Evolutionary conservation across 2,797 vertebrate genomes (phyloP).

Genomic region (Emys orbicularis): DNA sequence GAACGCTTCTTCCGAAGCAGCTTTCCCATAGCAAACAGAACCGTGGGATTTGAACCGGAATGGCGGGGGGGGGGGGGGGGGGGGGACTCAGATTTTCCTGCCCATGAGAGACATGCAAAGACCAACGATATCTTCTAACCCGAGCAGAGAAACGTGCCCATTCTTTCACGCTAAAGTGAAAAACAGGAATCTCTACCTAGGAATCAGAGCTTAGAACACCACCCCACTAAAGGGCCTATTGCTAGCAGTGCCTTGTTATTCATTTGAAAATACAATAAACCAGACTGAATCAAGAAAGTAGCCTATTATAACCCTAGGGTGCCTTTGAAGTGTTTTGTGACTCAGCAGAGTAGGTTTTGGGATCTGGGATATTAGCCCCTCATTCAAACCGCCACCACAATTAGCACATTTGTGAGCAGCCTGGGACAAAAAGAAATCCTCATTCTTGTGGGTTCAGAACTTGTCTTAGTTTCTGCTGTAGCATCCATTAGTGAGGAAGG

Average conservation of each 20-base stretch:
- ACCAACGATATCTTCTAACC: neutral
- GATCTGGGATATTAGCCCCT: slow-evolving; percentile 17
- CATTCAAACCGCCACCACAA: slow-evolving; percentile 51
- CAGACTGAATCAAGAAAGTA: slow-evolving; percentile 62
- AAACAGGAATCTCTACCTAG: slow-evolving; percentile 11
- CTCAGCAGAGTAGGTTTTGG: slow-evolving; percentile 23
- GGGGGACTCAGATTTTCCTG: neutral
- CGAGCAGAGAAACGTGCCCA: slow-evolving; percentile 10
- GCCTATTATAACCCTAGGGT: slow-evolving; percentile 35
- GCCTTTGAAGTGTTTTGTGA: slow-evolving; percentile 58
- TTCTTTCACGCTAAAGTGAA: slow-evolving; percentile 42
- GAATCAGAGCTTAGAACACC: slow-evolving; percentile 17
- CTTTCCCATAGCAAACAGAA: neutral
- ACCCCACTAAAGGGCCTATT: neutral
- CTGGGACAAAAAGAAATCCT: slow-evolving; percentile 18
- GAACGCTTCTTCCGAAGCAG: neutral
- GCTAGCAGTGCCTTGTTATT: slow-evolving; percentile 34
- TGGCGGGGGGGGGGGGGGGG: neutral
- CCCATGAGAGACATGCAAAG: neutral
- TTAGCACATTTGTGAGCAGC: slow-evolving; percentile 9
- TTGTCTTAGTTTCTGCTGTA: neutral
- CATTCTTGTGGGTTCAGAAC: neutral
- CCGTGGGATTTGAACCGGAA: neutral
- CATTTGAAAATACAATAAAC: slow-evolving; percentile 48
- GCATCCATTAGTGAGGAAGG: neutral